Evolutionary conservation across 2,797 vertebrate species (phyloP).

Genomic region (Corythornis leucogaster): DNA sequence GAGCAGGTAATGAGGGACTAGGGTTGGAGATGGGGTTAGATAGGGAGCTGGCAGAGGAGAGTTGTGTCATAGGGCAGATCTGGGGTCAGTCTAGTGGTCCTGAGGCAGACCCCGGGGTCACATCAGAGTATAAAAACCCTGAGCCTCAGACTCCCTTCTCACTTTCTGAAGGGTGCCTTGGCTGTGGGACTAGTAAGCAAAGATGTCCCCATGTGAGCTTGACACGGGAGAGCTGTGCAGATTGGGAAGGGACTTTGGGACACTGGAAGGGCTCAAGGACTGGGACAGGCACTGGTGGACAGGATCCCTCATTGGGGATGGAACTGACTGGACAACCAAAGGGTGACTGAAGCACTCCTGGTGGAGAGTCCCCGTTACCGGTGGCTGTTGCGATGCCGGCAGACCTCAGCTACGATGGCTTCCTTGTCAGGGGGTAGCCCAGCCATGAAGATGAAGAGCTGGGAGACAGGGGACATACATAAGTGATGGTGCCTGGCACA

Average conservation of each 20-base stretch:
- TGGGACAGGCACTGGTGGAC: background rate
- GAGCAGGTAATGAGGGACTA: background rate
- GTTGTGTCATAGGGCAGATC: background rate
- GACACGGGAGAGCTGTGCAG: background rate
- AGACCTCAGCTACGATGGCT: background rate
- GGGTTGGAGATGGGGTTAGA: background rate
- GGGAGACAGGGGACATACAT: background rate
- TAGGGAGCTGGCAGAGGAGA: background rate
- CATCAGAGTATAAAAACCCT: background rate
- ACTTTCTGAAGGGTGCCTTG: background rate
- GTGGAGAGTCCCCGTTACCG: background rate
- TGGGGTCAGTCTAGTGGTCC: background rate
- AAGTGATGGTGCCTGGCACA: background rate
- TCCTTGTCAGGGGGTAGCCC: background rate
- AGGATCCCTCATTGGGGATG: background rate
- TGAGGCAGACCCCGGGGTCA: background rate
- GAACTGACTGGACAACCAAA: background rate
- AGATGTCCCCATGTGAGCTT: background rate
- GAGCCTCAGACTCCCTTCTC: background rate
- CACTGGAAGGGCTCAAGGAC: background rate
- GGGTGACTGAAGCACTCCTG: background rate
- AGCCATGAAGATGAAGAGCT: slow-evolving; percentile 9
- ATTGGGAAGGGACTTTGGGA: background rate
- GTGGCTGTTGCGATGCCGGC: background rate
- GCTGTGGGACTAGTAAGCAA: background rate